Evolutionary conservation across 2,113 vertebrate species (phyloP).

Genomic region (Corythoichthys haematopterus): DNA sequence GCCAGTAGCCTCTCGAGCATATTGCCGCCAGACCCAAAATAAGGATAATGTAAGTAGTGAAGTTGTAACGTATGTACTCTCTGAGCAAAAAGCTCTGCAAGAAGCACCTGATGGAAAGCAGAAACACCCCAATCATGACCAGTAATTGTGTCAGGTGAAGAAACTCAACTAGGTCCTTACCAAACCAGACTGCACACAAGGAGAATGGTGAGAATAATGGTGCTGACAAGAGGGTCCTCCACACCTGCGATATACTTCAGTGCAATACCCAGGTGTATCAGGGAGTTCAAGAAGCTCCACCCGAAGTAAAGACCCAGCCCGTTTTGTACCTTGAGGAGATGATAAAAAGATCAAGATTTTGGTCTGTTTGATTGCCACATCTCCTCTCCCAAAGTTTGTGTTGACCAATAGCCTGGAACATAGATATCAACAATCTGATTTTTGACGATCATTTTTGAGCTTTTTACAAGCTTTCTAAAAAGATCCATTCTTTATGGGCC

Average conservation of each 20-base stretch:
- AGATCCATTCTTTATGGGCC: too few relatives aligned
- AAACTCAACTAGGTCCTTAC: constrained; percentile 16
- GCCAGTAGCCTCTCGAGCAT: constrained; percentile 45
- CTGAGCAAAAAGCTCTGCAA: constrained; percentile 46
- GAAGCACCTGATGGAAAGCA: constrained; percentile 42
- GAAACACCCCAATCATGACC: too few relatives aligned
- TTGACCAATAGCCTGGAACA: too few relatives aligned
- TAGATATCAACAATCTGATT: too few relatives aligned
- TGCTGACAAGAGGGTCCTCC: constrained; percentile 47
- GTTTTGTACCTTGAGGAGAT: constrained; percentile 56
- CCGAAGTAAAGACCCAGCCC: constrained; percentile 58
- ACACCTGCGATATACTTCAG: constrained; percentile 40
- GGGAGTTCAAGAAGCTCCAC: constrained; percentile 52
- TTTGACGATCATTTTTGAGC: too few relatives aligned
- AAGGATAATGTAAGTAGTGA: constrained; percentile 54
- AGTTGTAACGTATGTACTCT: constrained; percentile 54
- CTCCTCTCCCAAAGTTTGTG: too few relatives aligned
- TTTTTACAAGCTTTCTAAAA: too few relatives aligned
- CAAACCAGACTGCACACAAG: constrained; percentile 25
- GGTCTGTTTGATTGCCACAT: too few relatives aligned
- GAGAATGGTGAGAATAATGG: constrained; percentile 43
- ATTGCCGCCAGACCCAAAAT: constrained; percentile 58
- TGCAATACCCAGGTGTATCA: constrained; percentile 42
- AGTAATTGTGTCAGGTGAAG: too few relatives aligned
- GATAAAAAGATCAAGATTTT: not conserved